Conservation (phyloP, 2,113 vertebrate genomes). For the Bubo bubo region DNA sequence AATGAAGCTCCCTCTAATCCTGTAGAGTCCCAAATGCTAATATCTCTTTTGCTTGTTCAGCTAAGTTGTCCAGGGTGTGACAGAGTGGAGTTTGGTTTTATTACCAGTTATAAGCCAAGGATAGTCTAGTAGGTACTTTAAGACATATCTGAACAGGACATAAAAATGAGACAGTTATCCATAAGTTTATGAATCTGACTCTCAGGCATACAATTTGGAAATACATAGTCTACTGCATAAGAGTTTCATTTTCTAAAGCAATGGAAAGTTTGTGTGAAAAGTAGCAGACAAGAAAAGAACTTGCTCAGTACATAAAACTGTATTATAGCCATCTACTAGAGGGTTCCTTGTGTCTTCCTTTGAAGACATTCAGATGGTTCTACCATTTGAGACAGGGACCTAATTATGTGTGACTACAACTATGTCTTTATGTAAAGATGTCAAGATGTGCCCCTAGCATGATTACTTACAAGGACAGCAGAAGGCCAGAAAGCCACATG, state of each 20-base stretch:
- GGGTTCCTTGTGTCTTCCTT: background rate
- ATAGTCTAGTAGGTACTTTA: background rate
- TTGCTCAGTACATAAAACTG: background rate
- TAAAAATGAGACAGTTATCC: background rate
- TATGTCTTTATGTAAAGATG: background rate
- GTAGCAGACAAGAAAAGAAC: background rate
- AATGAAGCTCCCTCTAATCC: background rate
- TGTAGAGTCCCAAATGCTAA: background rate
- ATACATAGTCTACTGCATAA: fast-evolving
- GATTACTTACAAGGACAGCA: background rate
- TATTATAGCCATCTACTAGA: background rate
- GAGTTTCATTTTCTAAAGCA: background rate
- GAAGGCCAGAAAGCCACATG: background rate
- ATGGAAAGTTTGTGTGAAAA: background rate
- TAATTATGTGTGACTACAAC: background rate
- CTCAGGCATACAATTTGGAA: background rate
- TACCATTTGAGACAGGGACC: background rate
- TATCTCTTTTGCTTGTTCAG: background rate
- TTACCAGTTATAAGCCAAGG: background rate
- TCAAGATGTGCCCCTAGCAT: background rate
- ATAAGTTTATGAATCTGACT: background rate
- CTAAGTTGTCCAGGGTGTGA: background rate
- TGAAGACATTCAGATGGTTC: background rate
- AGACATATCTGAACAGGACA: background rate
- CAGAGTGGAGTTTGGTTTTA: background rate